Evolutionary conservation across 2,888 invertebrate genomes (phyloP).

Genomic region (Sminthurides aquaticus): DNA sequence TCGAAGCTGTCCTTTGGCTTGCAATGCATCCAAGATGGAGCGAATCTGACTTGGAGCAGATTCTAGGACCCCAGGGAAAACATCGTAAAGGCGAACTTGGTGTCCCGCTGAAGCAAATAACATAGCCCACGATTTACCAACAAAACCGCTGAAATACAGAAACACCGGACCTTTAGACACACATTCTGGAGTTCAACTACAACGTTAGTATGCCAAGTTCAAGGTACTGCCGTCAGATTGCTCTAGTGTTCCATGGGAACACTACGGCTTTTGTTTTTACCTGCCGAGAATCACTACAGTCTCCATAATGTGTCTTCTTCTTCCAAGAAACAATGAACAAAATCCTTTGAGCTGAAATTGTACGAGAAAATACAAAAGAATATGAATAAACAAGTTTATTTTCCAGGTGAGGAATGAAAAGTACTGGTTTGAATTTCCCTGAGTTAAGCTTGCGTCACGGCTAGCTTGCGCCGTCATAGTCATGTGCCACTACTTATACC

Average conservation of each 20-base stretch:
- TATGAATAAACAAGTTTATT: no score
- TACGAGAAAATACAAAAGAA: no score
- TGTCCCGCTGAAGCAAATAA: constrained; percentile 88
- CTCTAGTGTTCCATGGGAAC: not conserved
- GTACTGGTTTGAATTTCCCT: no score
- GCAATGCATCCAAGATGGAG: constrained; percentile 62
- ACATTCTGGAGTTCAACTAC: no score
- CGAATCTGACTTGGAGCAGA: constrained; percentile 67
- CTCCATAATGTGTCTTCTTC: constrained; percentile 20
- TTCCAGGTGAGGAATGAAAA: no score
- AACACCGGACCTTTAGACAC: no score
- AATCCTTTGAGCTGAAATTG: no score
- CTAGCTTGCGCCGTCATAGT: no score
- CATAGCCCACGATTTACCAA: constrained; percentile 96
- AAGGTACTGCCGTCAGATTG: not conserved
- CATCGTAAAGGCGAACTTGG: constrained; percentile 77
- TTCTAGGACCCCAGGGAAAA: constrained; percentile 64
- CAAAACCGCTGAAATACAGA: constrained; percentile 68
- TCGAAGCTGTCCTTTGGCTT: constrained; percentile 64
- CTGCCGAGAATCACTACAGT: constrained; percentile 35
- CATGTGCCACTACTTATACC: no score
- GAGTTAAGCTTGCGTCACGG: no score
- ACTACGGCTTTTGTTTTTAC: constrained; percentile 17
- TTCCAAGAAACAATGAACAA: no score
- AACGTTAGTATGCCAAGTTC: not conserved